Base-by-base conservation (phyloP, 2,113 vertebrate genomes). In the Emydura subglobosa region DNA sequence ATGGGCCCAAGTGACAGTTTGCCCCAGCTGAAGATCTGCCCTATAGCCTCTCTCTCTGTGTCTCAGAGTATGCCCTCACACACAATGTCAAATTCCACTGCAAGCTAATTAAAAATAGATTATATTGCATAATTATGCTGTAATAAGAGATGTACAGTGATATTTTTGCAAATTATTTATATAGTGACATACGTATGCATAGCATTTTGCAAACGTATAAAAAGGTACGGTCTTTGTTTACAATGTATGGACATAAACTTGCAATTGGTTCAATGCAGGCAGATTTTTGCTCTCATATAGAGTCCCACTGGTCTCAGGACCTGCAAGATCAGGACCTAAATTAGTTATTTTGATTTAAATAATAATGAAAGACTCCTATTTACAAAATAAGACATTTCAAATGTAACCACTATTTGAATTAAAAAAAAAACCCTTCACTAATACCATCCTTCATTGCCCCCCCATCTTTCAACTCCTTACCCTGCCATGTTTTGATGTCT, bases 91-190 rank as follows among this genome's bases (percentile, higher is more conserved):
- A 53, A 21, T 3, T 1, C 24, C 47, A 29, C 17, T 16, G 16
- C 22, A 5, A 4, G 27, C 59, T 91, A 51, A 85, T 51, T 22
- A 27, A 39, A 72, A 81, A 34, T 31, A 39, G 86, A 24, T 42
- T 93, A 6, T 0, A 34, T 82, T 87, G 22, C 68, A 14, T 42
- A 82, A 74, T 55, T 72, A 6, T 0, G 0, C 39, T 51, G 39
- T 42, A 83, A 80, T 19, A 51, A 3, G 39, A 49, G 74, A n/a
- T 22, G 10, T 44, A 54, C 50, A 31, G 7, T 34, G 25, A 4
- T 78, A 27, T 7, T 27, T 4, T 6, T 31, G 22, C 74, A 39
- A 13, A 54, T 88, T 89, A 9, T 44, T 1, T 68, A 22, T 84
- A 31, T 79, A 55, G 1, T 53, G 6, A 29, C 17, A 1, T 22